phyloP scores from a whole-genome alignment of 2,888 invertebrate genomes.

The Stenchaetothrips biformis region DNA sequence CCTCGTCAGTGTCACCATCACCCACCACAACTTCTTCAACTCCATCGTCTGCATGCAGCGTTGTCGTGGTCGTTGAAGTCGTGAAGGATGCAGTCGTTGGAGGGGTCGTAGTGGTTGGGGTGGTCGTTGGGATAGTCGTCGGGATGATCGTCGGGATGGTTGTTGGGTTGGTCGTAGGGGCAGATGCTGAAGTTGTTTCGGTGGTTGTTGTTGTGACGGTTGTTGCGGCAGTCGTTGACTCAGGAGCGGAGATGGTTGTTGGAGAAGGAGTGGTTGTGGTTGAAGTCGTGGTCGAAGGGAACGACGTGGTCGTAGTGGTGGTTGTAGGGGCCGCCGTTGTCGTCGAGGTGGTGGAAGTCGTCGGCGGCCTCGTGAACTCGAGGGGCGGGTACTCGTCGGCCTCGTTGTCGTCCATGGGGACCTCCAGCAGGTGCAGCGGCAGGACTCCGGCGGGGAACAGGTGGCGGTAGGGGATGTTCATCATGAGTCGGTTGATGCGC shows the following conservation, averaged over 20 bases:
- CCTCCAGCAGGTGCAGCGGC: background rate
- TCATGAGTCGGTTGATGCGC: constrained; percentile 12
- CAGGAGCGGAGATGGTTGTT: background rate
- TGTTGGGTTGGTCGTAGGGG: background rate
- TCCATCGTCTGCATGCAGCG: too few species aligned
- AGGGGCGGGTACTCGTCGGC: constrained; percentile 1
- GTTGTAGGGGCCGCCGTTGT: background rate
- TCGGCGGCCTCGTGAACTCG: background rate
- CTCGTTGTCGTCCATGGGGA: background rate
- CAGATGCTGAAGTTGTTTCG: background rate
- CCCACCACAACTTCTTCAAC: too few species aligned
- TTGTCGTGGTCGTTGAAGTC: too few species aligned
- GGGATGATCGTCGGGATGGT: too few species aligned
- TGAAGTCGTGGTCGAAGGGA: background rate
- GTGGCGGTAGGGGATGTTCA: constrained; percentile 18
- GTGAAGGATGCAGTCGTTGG: too few species aligned
- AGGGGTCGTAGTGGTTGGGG: too few species aligned
- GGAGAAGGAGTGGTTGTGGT: background rate
- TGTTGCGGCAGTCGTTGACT: background rate
- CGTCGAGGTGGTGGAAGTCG: background rate
- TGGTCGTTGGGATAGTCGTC: too few species aligned
- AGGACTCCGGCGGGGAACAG: background rate
- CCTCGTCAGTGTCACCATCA: too few species aligned
- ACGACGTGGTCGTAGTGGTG: background rate
- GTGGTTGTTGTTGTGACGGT: background rate